A percentile compares a stretch with the other conserved stretches of the same genome.
These are phyloP conservation scores for Apodemus agrarius DNA, from an alignment of 2,797 vertebrate species.

Conservation along the genomic window DNA sequence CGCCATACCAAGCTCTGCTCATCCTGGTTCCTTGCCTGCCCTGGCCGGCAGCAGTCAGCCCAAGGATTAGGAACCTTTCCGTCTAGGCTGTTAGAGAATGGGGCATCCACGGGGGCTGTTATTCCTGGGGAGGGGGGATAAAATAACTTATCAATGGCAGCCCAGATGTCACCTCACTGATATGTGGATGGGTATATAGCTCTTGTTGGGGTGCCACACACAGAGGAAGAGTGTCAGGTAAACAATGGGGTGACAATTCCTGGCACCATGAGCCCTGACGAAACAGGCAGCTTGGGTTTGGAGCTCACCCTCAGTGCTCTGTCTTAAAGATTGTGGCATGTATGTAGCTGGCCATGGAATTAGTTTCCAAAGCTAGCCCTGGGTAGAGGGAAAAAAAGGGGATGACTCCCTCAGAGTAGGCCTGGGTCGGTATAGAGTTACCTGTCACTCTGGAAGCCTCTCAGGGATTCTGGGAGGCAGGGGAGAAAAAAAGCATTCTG, in stretches of 20 bases:
- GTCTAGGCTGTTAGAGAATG: not conserved
- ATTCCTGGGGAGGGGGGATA: not conserved
- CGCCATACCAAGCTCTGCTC: not conserved
- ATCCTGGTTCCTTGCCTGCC: not conserved
- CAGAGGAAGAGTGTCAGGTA: not conserved
- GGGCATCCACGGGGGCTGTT: not conserved
- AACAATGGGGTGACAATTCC: not conserved
- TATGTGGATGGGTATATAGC: not conserved
- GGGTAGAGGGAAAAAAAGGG: not conserved
- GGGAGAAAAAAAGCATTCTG: not conserved
- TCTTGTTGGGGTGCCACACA: not conserved
- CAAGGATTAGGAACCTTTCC: not conserved
- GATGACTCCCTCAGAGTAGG: not conserved
- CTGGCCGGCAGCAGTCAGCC: not conserved
- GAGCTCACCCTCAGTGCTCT: not conserved
- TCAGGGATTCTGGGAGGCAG: not conserved
- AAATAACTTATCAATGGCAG: conserved; percentile 27
- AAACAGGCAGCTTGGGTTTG: not conserved
- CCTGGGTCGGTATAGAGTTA: not conserved
- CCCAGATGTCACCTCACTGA: not conserved
- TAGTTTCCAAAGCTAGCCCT: not conserved
- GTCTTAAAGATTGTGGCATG: not conserved
- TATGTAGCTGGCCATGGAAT: not conserved
- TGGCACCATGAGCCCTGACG: not conserved
- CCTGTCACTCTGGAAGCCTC: not conserved